These are phyloP conservation scores for Rhodophaea formosa DNA, from an alignment of 2,888 invertebrate genomes.

Conservation along the genomic window DNA sequence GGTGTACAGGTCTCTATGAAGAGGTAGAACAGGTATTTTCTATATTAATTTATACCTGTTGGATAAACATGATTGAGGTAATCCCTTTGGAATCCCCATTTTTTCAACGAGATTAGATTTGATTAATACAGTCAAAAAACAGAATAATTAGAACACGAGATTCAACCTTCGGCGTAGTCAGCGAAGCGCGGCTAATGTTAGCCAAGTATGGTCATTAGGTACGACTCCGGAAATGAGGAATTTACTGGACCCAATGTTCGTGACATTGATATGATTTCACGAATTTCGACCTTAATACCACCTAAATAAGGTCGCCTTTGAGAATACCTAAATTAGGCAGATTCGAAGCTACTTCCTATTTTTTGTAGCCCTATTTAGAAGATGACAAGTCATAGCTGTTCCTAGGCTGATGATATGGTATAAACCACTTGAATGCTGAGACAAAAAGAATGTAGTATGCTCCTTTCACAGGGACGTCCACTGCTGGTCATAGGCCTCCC, in stretches of 20 bases:
- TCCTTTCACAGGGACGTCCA: too few relatives aligned
- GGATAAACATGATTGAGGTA: not conserved
- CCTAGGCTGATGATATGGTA: too few relatives aligned
- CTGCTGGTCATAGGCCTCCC: too few relatives aligned
- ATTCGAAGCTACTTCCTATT: not conserved
- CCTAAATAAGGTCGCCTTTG: not conserved
- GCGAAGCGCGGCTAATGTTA: slow-evolving; percentile 19
- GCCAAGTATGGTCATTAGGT: not conserved
- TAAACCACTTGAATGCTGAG: too few relatives aligned
- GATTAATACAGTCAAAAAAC: slow-evolving; percentile 7
- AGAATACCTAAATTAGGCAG: not conserved
- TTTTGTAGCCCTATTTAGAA: not conserved
- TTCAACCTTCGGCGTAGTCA: slow-evolving; percentile 17
- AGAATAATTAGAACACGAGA: not conserved
- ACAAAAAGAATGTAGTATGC: too few relatives aligned
- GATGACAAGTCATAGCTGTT: too few relatives aligned
- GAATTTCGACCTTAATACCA: not conserved
- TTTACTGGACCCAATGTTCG: slow-evolving; percentile 22
- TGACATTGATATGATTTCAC: not conserved
- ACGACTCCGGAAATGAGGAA: slow-evolving; percentile 9
- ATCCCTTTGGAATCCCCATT: not conserved
- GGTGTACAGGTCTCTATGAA: too few relatives aligned
- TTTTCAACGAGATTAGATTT: not conserved
- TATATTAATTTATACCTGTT: too few relatives aligned
- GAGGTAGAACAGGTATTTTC: too few relatives aligned